A percentile compares a stretch with the other conserved stretches of the same genome.
phyloP scores from a whole-genome alignment of 2,888 invertebrate genomes.

The Hylaea fasciaria region DNA sequence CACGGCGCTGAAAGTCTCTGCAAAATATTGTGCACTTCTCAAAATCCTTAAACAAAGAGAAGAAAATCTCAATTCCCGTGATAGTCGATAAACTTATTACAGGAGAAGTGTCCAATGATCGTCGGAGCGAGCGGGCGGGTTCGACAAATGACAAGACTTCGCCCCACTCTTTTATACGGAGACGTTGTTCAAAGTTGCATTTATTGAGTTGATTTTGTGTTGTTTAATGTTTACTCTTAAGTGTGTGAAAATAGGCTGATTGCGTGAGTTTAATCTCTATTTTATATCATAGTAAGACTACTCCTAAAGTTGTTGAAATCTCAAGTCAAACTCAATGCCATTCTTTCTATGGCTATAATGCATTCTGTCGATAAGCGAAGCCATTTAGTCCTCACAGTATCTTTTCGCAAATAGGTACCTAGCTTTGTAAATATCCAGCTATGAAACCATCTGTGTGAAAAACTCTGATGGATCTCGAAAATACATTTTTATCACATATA shows the following conservation, averaged over 20 bases:
- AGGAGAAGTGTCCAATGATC: conserved; percentile 65
- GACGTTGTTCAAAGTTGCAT: conserved; percentile 8
- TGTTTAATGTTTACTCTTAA: not conserved
- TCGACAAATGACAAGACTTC: conserved; percentile 69
- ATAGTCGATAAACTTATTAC: conserved; percentile 73
- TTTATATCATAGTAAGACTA: too few species aligned
- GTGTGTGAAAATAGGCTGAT: too few species aligned
- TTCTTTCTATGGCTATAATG: too few species aligned
- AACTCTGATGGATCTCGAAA: conserved; percentile 14
- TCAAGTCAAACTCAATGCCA: too few species aligned
- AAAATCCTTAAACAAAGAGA: conserved; percentile 35
- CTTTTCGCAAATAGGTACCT: too few species aligned
- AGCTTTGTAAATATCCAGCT: too few species aligned
- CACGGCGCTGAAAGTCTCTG: not conserved
- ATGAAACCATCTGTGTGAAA: conserved; percentile 5
- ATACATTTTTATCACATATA: conserved; percentile 25
- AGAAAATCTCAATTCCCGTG: conserved; percentile 52
- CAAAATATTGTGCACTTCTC: conserved; percentile 2
- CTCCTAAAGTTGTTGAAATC: too few species aligned
- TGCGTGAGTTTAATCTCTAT: too few species aligned
- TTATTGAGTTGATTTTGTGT: conserved; percentile 2
- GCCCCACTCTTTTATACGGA: conserved; percentile 39
- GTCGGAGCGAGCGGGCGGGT: conserved; percentile 61
- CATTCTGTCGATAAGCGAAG: not conserved
- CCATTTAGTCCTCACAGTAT: not conserved